A percentile compares a stretch with the other conserved stretches of the same genome.
Conservation (phyloP, 2,113 vertebrate genomes). For the Macquaria australasica region DNA sequence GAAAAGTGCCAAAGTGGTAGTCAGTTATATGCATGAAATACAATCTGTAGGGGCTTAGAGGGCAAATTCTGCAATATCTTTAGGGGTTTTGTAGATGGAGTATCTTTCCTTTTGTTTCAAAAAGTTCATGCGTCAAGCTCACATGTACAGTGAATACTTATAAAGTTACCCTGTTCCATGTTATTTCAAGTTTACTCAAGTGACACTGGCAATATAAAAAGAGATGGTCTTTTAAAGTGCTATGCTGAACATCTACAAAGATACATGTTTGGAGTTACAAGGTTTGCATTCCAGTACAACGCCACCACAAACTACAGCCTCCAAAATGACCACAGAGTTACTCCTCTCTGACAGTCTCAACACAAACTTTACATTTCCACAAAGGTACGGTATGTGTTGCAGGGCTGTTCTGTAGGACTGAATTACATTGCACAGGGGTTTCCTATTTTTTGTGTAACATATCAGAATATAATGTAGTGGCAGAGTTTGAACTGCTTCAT, state of each 20-base stretch:
- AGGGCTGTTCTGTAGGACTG: background rate
- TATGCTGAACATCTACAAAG: slow-evolving; percentile 40
- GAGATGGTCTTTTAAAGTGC: slow-evolving; percentile 20
- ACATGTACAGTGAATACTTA: background rate
- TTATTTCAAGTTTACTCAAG: background rate
- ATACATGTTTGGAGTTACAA: slow-evolving; percentile 51
- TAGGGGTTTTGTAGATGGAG: background rate
- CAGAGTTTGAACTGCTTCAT: background rate
- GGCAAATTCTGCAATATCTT: background rate
- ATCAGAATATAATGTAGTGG: background rate
- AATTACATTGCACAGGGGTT: background rate
- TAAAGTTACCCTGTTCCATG: background rate
- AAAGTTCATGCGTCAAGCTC: background rate
- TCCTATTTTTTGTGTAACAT: slow-evolving; percentile 18
- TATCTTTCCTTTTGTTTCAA: background rate
- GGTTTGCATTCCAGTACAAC: slow-evolving; percentile 51
- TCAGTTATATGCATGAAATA: background rate
- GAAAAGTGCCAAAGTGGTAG: too few species aligned
- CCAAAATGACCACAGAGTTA: slow-evolving; percentile 47
- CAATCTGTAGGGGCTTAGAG: background rate
- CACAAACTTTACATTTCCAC: slow-evolving; percentile 55
- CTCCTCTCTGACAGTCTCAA: slow-evolving; percentile 52
- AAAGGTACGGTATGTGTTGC: slow-evolving; percentile 10
- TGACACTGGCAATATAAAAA: slow-evolving; percentile 6
- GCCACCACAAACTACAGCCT: slow-evolving; percentile 65